Base-by-base conservation (phyloP, 1,140 invertebrate genomes). In the Pseudomyrmex gracilis region DNA sequence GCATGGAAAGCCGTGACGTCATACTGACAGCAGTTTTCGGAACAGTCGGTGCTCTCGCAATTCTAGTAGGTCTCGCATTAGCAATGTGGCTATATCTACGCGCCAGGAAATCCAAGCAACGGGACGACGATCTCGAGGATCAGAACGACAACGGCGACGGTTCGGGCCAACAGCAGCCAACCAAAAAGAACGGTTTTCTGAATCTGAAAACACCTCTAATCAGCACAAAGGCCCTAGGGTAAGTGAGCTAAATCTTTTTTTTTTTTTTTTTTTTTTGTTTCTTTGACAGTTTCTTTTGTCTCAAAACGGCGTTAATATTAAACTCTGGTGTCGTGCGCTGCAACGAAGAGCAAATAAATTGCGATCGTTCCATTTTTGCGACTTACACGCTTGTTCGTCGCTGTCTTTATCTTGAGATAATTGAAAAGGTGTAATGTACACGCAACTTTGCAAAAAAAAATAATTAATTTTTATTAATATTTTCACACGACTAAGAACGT, bases 141-240 rank as follows among this genome's bases (percentile, higher is more conserved):
- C 90, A 90, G 15, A 91, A 87, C 9, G 92, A 91, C 15, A 90
- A 92, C 22, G 85, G 87, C 10, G 88, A 91, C 2, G 87, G 85
- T 17, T 80, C 82, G 3, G 86, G 64, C 51, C 91, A 88, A 49
- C 87, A 84, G 4, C 87, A 86, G 22, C 47, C 86, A 1, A 89
- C 86, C 57, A 93, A 93, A 70, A 93, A 90, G 22, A 97, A 97
- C 91, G 97, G 97, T 55, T 97, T 97, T 85, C 95, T 98, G 20
- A 97, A 95, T 89, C 93, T 97, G 70, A 97, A 97, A 92, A 97
- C 97, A 49, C 97, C 97, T 2, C 94, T 97, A 34, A 97, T 98
- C 82, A 95, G 94, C 49, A 96, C 95, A 4, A 96, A 96, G 89
- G 94, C 95, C 1, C 91, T 96, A 5, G 96, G 96, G 96, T 97